These are phyloP conservation scores for Stomatorhinus walkeri DNA, from an alignment of 2,797 vertebrate species.

Conservation along the genomic window DNA sequence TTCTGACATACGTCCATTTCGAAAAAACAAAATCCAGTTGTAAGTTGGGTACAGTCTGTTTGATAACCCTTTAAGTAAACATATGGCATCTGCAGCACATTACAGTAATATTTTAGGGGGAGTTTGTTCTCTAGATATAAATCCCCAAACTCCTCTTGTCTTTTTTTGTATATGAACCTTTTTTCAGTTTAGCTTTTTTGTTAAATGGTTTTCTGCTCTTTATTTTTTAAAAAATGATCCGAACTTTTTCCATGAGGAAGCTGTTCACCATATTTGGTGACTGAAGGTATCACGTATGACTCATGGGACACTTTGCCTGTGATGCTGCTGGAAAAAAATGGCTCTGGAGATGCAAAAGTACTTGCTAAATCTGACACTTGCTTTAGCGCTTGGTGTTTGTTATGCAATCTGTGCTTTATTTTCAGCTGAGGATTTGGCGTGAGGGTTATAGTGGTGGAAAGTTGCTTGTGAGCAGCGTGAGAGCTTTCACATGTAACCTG, in stretches of 20 bases:
- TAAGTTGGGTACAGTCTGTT: neutral
- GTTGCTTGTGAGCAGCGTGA: neutral
- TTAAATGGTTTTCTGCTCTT: constrained; percentile 5
- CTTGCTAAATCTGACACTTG: constrained; percentile 14
- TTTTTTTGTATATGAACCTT: neutral
- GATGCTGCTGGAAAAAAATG: neutral
- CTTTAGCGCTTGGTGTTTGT: neutral
- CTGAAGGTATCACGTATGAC: neutral
- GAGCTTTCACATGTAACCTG: neutral
- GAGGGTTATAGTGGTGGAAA: neutral
- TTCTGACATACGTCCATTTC: neutral
- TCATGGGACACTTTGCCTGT: neutral
- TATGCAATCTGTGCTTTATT: constrained; percentile 9
- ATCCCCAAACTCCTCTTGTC: neutral
- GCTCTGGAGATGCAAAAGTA: neutral
- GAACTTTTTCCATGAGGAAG: neutral
- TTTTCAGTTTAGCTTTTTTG: neutral
- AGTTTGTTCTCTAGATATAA: neutral
- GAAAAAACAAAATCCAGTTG: neutral
- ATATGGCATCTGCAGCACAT: neutral
- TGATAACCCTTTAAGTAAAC: neutral
- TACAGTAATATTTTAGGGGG: neutral
- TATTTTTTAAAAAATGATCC: neutral
- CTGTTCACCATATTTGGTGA: neutral
- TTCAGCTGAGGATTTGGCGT: neutral